These are phyloP conservation scores for Celastrina argiolus DNA, from an alignment of 2,888 invertebrate genomes.

Conservation along the genomic window DNA sequence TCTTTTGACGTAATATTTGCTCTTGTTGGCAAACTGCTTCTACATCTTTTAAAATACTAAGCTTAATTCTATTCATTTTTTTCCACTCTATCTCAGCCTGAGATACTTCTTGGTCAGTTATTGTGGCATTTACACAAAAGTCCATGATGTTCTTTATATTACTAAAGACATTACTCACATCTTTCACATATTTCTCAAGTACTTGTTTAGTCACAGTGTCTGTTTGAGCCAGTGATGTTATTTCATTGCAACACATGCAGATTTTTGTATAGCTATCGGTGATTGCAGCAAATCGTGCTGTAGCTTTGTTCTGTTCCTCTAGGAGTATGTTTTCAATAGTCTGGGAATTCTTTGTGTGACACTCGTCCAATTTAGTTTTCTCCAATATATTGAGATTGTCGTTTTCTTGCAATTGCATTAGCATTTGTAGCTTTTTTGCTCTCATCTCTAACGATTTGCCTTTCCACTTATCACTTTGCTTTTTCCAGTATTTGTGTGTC, in stretches of 20 bases:
- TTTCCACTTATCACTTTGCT: constrained; percentile 57
- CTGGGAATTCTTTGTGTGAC: constrained; percentile 59
- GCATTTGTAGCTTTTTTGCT: constrained; percentile 55
- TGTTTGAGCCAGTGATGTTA: constrained; percentile 64
- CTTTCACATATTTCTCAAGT: constrained; percentile 61
- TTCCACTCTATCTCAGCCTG: constrained; percentile 70
- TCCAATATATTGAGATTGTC: constrained; percentile 68
- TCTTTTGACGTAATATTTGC: constrained; percentile 43
- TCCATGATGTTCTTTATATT: constrained; percentile 40
- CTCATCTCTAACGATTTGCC: constrained; percentile 63
- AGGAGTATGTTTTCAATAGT: constrained; percentile 69
- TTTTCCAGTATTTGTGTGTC: constrained; percentile 51
- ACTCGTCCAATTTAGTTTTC: constrained; percentile 67
- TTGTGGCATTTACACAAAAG: constrained; percentile 57
- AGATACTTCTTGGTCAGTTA: constrained; percentile 73
- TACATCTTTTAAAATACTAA: constrained; percentile 59
- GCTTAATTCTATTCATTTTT: constrained; percentile 69
- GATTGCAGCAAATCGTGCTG: constrained; percentile 72
- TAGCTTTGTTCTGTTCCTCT: constrained; percentile 70
- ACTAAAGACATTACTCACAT: constrained; percentile 57
- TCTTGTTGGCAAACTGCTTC: constrained; percentile 48
- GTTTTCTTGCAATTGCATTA: constrained; percentile 66
- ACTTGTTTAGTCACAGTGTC: constrained; percentile 60
- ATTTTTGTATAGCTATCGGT: constrained; percentile 78
- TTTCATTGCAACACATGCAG: constrained; percentile 73